These are phyloP conservation scores for Octonoba sinensis DNA, from an alignment of 2,888 invertebrate genomes.

Conservation along the genomic window DNA sequence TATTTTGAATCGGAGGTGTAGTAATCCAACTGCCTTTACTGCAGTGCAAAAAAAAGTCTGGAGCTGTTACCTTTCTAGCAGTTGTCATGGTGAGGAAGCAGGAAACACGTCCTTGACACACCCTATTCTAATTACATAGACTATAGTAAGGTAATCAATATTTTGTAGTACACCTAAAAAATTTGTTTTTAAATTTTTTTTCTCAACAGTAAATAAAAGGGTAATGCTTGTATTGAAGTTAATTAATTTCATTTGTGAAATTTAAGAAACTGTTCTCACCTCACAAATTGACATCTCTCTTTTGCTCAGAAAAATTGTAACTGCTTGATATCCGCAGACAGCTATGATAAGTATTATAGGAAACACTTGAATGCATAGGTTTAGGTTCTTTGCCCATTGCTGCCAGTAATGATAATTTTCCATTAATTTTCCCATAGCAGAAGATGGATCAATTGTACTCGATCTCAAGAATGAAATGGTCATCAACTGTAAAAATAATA, in stretches of 20 bases:
- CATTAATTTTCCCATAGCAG: constrained; percentile 43
- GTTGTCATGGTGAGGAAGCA: too few species aligned
- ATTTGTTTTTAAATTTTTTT: too few species aligned
- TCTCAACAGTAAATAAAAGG: background rate
- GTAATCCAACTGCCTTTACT: too few species aligned
- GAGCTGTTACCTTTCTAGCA: too few species aligned
- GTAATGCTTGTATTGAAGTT: background rate
- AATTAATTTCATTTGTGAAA: constrained; percentile 22
- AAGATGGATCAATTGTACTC: constrained; percentile 43
- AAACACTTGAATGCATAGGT: constrained; percentile 81
- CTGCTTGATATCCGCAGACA: constrained; percentile 38
- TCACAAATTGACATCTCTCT: constrained; percentile 42
- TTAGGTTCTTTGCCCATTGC: constrained; percentile 83
- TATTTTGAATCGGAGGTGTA: too few species aligned
- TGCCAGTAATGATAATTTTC: constrained; percentile 78
- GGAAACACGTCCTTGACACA: too few species aligned
- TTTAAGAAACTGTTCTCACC: constrained; percentile 27
- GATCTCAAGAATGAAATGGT: constrained; percentile 77
- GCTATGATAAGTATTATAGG: constrained; percentile 78
- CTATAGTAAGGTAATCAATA: too few species aligned
- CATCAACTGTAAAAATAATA: constrained; percentile 73
- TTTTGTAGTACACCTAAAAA: too few species aligned
- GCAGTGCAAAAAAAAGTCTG: too few species aligned
- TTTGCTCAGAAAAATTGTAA: constrained; percentile 22
- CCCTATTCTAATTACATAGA: too few species aligned